These are phyloP conservation scores for Tachina fera DNA, from an alignment of 2,888 invertebrate species.

Conservation along the genomic window DNA sequence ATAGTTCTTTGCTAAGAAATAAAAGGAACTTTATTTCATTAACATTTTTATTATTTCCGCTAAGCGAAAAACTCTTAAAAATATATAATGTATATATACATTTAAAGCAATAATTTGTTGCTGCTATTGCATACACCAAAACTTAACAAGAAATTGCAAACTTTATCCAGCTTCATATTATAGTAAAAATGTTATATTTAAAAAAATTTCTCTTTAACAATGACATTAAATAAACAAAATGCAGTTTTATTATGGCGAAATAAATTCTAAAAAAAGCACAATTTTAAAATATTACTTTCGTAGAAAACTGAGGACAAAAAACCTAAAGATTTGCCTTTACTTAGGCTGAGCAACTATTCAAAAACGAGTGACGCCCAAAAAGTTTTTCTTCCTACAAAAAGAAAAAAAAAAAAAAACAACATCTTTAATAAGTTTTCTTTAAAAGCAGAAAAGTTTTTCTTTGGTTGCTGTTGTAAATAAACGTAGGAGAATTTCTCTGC, in stretches of 20 bases:
- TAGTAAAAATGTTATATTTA: background rate
- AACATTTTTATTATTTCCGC: constrained; percentile 66
- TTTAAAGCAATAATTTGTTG: constrained; percentile 28
- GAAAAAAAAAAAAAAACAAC: constrained; percentile 1
- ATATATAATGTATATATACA: background rate
- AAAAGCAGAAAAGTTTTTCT: constrained; percentile 8
- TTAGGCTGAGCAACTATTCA: constrained; percentile 44
- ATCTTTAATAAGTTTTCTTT: constrained; percentile 9
- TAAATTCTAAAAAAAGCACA: constrained; percentile 3
- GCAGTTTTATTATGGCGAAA: constrained; percentile 54
- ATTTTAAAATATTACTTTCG: background rate
- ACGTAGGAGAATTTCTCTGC: constrained; percentile 25
- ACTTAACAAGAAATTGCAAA: constrained; percentile 16
- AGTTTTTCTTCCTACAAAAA: constrained; percentile 21
- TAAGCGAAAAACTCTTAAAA: constrained; percentile 31
- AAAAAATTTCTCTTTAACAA: constrained; percentile 31
- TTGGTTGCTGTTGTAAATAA: background rate
- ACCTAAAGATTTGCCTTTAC: background rate
- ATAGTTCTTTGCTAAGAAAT: constrained; percentile 3
- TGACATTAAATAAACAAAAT: constrained; percentile 69
- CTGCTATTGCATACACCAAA: background rate
- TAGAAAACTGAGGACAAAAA: background rate
- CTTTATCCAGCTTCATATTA: constrained; percentile 28
- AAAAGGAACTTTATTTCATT: constrained; percentile 60
- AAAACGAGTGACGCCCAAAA: constrained; percentile 57